phyloP scores from a whole-genome alignment of 2,888 invertebrate species.

The Candidula unifasciata region DNA sequence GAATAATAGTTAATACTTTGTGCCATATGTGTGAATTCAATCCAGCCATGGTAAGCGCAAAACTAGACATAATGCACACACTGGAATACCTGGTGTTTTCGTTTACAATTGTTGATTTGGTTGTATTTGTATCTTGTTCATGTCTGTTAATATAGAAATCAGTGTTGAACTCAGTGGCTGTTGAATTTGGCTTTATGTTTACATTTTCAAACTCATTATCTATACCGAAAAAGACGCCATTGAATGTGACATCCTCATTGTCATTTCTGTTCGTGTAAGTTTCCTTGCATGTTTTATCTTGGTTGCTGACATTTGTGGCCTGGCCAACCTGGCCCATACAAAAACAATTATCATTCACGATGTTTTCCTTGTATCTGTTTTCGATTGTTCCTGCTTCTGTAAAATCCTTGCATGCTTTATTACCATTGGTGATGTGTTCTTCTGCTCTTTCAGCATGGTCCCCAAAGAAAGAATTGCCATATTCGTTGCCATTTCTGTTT shows the following conservation, averaged over 20 bases:
- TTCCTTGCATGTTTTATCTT: not conserved
- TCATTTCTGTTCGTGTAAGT: not conserved
- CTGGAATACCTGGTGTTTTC: not conserved
- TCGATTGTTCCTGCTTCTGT: not conserved
- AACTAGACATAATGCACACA: not conserved
- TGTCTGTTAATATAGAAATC: not conserved
- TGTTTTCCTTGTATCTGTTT: too few species aligned
- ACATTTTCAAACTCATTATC: not conserved
- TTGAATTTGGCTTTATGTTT: too few species aligned
- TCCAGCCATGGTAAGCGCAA: not conserved
- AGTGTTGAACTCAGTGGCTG: not conserved
- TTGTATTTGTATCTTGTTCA: not conserved
- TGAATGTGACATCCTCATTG: not conserved
- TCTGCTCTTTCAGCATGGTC: too few species aligned
- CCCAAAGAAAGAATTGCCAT: too few species aligned
- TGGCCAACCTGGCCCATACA: not conserved
- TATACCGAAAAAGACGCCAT: too few species aligned
- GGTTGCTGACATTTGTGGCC: not conserved
- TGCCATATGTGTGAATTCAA: slow-evolving; percentile 13
- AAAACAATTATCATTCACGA: too few species aligned
- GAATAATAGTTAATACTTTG: not conserved
- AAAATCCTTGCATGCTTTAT: not conserved
- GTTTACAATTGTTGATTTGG: not conserved
- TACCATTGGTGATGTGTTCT: not conserved
- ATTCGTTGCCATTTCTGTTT: too few species aligned